Conservation (phyloP, 2,113 vertebrate species). For the Elephantulus edwardii region DNA sequence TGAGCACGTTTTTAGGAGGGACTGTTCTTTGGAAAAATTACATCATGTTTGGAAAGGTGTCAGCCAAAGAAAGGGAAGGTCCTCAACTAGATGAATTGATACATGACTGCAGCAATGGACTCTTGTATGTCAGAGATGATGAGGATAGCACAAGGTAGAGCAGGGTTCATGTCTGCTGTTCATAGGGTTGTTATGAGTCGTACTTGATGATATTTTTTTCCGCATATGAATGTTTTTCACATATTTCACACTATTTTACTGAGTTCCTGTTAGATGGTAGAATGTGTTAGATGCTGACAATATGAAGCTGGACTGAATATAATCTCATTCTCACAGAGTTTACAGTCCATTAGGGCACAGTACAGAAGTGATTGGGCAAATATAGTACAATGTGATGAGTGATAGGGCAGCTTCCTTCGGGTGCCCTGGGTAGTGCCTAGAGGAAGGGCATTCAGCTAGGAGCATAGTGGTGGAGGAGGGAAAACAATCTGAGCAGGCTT, state of each 20-base stretch:
- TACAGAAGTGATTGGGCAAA: too few relatives aligned
- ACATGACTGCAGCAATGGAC: too few relatives aligned
- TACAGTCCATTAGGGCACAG: fast-evolving
- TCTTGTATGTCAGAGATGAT: too few relatives aligned
- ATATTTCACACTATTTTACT: background rate
- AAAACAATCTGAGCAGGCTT: background rate
- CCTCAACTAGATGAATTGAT: too few relatives aligned
- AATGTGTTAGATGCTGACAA: background rate
- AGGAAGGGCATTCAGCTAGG: background rate
- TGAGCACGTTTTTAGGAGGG: too few relatives aligned
- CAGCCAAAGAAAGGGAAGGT: too few relatives aligned
- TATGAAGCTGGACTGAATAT: background rate
- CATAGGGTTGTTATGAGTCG: too few relatives aligned
- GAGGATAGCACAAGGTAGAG: too few relatives aligned
- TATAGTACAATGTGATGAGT: background rate
- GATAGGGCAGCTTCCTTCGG: background rate
- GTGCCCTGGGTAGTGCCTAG: background rate
- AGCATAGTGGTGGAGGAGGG: background rate
- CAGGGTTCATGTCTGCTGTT: too few relatives aligned
- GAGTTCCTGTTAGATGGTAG: background rate
- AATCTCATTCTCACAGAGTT: background rate
- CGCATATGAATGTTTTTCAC: background rate
- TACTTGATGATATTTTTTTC: too few relatives aligned
- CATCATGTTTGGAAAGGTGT: too few relatives aligned
- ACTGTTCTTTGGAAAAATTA: too few relatives aligned